phyloP scores from a whole-genome alignment of 2,797 vertebrate species.

The Paramormyrops hopkinsi region DNA sequence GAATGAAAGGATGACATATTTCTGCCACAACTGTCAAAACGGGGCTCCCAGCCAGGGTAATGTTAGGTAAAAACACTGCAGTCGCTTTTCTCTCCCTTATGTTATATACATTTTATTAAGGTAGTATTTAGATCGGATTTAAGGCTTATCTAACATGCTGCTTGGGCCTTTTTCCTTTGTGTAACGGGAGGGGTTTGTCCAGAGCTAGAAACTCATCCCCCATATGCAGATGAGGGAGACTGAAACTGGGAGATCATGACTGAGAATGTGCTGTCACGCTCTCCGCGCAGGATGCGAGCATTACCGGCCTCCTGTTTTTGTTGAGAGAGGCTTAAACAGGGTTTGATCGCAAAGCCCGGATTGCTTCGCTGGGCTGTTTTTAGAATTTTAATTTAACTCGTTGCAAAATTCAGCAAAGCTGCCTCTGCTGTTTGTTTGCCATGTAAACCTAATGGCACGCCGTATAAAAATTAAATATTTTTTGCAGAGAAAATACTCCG shows the following conservation, averaged over 20 bases:
- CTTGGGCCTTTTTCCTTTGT: constrained; percentile 23
- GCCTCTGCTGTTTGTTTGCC: constrained; percentile 39
- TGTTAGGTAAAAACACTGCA: constrained; percentile 57
- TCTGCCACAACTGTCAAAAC: constrained; percentile 80
- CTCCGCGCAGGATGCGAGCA: constrained; percentile 52
- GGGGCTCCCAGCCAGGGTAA: constrained; percentile 60
- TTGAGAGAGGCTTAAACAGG: constrained; percentile 60
- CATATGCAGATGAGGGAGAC: constrained; percentile 57
- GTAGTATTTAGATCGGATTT: constrained; percentile 23
- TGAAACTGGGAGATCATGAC: constrained; percentile 51
- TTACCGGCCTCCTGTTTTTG: constrained; percentile 61
- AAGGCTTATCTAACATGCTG: constrained; percentile 36
- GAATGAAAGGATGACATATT: constrained; percentile 84
- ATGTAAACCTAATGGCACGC: constrained; percentile 47
- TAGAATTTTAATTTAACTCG: constrained; percentile 40
- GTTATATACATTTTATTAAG: constrained; percentile 11
- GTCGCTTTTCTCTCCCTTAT: neutral
- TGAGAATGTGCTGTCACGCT: constrained; percentile 50
- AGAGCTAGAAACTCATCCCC: constrained; percentile 41
- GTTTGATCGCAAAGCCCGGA: constrained; percentile 58
- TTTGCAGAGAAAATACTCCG: neutral
- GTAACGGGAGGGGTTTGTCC: constrained; percentile 3
- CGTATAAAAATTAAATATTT: constrained; percentile 37
- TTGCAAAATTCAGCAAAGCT: constrained; percentile 30
- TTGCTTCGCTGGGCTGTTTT: constrained; percentile 56